Conservation (phyloP, 2,888 invertebrate species). For the Drosophila recens region DNA sequence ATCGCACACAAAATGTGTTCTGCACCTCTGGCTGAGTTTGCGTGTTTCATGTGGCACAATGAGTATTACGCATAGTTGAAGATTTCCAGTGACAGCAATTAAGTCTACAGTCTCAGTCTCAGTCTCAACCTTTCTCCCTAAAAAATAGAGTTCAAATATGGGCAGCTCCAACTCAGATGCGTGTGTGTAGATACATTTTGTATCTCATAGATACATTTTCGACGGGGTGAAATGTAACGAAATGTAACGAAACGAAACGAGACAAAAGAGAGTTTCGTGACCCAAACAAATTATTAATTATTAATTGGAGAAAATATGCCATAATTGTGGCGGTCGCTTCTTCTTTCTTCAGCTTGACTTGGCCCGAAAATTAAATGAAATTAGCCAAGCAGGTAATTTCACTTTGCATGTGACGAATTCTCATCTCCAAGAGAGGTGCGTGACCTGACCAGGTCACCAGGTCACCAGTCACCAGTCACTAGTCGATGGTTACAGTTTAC, state of each 20-base stretch:
- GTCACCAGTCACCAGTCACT: neutral
- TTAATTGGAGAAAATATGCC: conserved; percentile 81
- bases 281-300: conserved; percentile 84
- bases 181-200: conserved; percentile 59
- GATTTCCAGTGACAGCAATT: conserved; percentile 82
- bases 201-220: conserved; percentile 47
- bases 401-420: conserved; percentile 78
- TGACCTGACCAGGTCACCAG: conserved; percentile 25
- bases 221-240: conserved; percentile 26
- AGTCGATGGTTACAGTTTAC: neutral
- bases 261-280: conserved; percentile 72
- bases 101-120: conserved; percentile 64
- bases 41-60: conserved; percentile 49
- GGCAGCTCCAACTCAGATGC: conserved; percentile 41
- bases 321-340: conserved; percentile 81
- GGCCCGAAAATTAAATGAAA: conserved; percentile 83
- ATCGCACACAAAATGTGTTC: conserved; percentile 70
- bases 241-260: conserved; percentile 31
- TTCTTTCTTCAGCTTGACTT: conserved; percentile 55
- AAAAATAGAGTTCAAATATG: conserved; percentile 20
- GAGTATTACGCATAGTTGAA: conserved; percentile 54
- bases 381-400: conserved; percentile 78
- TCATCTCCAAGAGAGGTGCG: conserved; percentile 14
- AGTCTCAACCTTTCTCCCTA: conserved; percentile 54
- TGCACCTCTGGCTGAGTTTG: conserved; percentile 71